Evolutionary conservation across 2,888 invertebrate genomes (phyloP).

Genomic region (Drosophila nr. fundita): DNA sequence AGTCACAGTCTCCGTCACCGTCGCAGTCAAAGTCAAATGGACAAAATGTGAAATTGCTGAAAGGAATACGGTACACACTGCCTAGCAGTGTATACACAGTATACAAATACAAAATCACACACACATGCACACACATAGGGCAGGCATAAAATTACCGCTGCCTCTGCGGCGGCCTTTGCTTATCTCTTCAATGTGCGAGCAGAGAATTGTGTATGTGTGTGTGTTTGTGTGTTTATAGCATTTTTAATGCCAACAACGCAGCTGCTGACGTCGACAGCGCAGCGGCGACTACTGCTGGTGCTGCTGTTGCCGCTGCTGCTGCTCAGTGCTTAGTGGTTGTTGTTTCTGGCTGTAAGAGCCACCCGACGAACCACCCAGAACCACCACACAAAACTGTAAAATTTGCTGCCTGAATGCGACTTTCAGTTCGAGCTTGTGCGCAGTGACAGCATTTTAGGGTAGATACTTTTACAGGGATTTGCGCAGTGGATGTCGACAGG

Average conservation of each 20-base stretch:
- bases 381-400: slow-evolving; percentile 50
- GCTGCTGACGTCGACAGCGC: slow-evolving; percentile 57
- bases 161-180: slow-evolving; percentile 44
- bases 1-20: neutral
- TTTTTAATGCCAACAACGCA: slow-evolving; percentile 71
- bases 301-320: neutral
- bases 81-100: slow-evolving; percentile 14
- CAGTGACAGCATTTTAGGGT: slow-evolving; percentile 84
- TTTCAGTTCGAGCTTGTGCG: slow-evolving; percentile 81
- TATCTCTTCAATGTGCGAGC: slow-evolving; percentile 45
- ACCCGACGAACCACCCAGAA: slow-evolving; percentile 42
- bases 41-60: slow-evolving; percentile 54
- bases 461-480: slow-evolving; percentile 84
- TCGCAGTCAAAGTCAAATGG: slow-evolving; percentile 33
- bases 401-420: slow-evolving; percentile 54
- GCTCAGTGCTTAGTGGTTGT: slow-evolving; percentile 59
- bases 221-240: slow-evolving; percentile 58
- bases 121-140: neutral
- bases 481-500: slow-evolving; percentile 81
- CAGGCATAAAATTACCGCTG: slow-evolving; percentile 65
- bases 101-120: slow-evolving; percentile 27
- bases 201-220: slow-evolving; percentile 6
- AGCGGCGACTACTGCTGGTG: slow-evolving; percentile 21
- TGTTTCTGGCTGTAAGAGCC: slow-evolving; percentile 38
- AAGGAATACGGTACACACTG: slow-evolving; percentile 28